Evolutionary conservation across 2,888 invertebrate genomes (phyloP), one percentile per base, ranked within the genome.

Genomic region (Lithosia quadra): DNA sequence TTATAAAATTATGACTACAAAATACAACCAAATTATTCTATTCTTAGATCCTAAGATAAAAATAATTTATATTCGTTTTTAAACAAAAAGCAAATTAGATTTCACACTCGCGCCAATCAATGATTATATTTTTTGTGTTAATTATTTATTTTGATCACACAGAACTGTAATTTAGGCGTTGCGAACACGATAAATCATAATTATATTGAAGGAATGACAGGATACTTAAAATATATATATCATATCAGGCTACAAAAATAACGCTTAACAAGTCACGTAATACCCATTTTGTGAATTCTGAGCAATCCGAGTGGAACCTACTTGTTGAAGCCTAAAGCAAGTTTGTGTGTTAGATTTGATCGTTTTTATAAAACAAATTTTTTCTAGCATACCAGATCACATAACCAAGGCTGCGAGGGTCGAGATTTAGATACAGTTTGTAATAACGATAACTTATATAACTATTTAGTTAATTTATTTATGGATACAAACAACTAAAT

Each of bases 11-110:
- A 36, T n/a, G 21, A 60, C 22, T 36, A 8, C 3, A 22, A 60
- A 8, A 18, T 24, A 22, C 18, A 61, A 66, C 63, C 15, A 57
- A 24, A 69, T 59, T 65, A 71, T 53, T 68, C n/a, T 62, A 77
- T 78, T 49, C 24, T 53, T 13, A 63, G 60, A 79, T 75, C 34
- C 63, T 28, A 43, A 68, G 65, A 76, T 76, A 68, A 73, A 69
- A 68, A 65, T 72, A 53, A 22, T 0, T 39, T 70, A 67, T 71
- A n/a, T n/a, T n/a, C n/a, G n/a, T 65, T 53, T 63, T 60, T 56
- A 34, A 2, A 21, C n/a, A 53, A 69, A 68, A 60, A 70, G 61
- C 10, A 49, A 59, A 49, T 15, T 18, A 68, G 21, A 49, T 66
- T 60, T 63, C 53, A 68, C 69, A 59, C 58, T 58, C 2, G 21